Base-by-base conservation (phyloP, 2,113 vertebrate genomes). In the Oreochromis tanganicae region DNA sequence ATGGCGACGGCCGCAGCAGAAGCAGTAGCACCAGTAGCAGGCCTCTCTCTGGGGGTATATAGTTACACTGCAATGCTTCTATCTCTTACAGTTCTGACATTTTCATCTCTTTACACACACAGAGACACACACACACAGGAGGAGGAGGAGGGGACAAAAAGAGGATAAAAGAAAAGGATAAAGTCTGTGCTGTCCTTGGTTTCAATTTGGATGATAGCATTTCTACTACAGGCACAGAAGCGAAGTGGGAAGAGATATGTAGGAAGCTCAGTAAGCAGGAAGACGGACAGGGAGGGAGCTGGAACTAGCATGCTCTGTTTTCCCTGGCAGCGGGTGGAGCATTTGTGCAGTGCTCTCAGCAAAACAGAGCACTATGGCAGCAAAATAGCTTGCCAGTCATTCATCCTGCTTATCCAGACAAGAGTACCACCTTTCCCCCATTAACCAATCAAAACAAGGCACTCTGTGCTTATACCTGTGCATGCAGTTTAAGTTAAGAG, bases 41-140 rank as follows among this genome's bases (percentile, higher is more conserved):
- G 24, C 83, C 85, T 87, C 88, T 94, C 91, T 93, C 82, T 73
- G 85, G 89, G 92, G 86, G 87, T 91, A 88, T 94, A 82, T 73
- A 52, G 88, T 96, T 95, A 94, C 91, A 90, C 91, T 80, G 93
- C 92, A 84, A 84, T 87, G 93, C 93, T 80, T 93, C 93, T 88
- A 90, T 91, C 91, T 91, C 86, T 85, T 91, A 83, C 90, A 2
- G n/a, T 81, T 84, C 88, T 90, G 91, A 90, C 90, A 94, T 92
- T 94, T 92, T 94, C 84, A 90, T 87, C 68, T n/a, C 24, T 50
- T 79, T 55, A 2, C 68, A 73, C 68, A 73, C 38, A 73, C 8
- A 68, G 0, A 68, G 2, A 38, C 61, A 38, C n/a, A 21, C 52
- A 55, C 52, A 52, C 50, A 52, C 17, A 57, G 7, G 56, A 75